Evolutionary conservation across 2,888 invertebrate genomes (phyloP), one percentile per base, ranked within the genome.

Genomic region (Yponomeuta plumbellus): DNA sequence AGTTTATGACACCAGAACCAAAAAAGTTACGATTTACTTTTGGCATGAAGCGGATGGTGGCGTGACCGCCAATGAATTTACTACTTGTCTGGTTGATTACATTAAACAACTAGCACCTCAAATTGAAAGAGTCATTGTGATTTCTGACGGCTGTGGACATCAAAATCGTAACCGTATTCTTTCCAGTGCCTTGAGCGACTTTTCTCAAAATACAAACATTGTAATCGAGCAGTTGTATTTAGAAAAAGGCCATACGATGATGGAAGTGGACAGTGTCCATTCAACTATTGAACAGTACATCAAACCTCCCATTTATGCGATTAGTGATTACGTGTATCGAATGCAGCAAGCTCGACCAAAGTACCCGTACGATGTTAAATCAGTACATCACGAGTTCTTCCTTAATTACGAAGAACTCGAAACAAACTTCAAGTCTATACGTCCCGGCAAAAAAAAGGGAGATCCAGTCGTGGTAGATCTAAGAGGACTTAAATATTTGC

Each of bases 211-310:
- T n/a, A n/a, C n/a, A n/a, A n/a, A n/a, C n/a, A n/a, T n/a, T n/a
- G n/a, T n/a, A n/a, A n/a, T n/a, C n/a, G n/a, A n/a, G n/a, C n/a
- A n/a, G n/a, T n/a, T n/a, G n/a, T 58, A 65, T 34, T 56, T 69
- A 52, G 68, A 69, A 68, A 69, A 69, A 34, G 69, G 70, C 1
- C 70, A 69, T 21, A 71, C 71, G 0, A 69, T 70, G 71, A 70
- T 71, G 69, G 69, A 69, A 52, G 69, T 70, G 8, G 69, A 71
- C 34, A 70, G 68, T 61, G 68, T 71, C 22, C 70, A 70, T 39
- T 70, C 68, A n/a, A 69, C 69, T 11, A 68, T 71, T 40, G 70
- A 70, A 57, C 67, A 69, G n/a, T 68, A 68, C 39, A 66, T 70
- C 21, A 68, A 68, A 59, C 68, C 69, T 8, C 70, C 69, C 4